Percentiles rank a stretch among this genome's conserved stretches.
These are phyloP conservation scores for Callyntrura sp. DNA, from an alignment of 2,888 invertebrate species.

Conservation along the genomic window DNA sequence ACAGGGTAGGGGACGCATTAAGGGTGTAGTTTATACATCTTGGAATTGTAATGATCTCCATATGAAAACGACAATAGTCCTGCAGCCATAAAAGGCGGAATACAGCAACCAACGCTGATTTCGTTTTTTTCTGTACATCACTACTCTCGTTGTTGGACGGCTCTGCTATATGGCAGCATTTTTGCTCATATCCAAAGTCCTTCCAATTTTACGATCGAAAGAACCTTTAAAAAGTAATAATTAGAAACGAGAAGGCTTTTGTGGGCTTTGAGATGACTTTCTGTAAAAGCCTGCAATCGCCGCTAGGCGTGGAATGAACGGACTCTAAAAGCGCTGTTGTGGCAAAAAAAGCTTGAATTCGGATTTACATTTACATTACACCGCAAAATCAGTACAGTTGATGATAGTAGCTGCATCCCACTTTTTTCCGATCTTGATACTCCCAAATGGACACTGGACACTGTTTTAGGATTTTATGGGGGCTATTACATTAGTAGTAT, in stretches of 20 bases:
- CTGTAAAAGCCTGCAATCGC: too few relatives aligned
- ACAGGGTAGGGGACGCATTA: too few relatives aligned
- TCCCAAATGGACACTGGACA: too few relatives aligned
- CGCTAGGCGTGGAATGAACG: too few relatives aligned
- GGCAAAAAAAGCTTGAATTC: too few relatives aligned
- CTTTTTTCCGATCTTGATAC: too few relatives aligned
- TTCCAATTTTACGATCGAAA: neutral
- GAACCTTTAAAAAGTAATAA: neutral
- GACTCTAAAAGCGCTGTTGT: too few relatives aligned
- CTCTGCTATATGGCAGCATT: neutral
- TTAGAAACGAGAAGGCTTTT: neutral
- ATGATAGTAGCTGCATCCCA: too few relatives aligned
- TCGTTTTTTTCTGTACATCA: neutral
- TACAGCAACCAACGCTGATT: neutral
- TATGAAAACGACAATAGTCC: slow-evolving; percentile 3
- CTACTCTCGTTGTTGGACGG: neutral
- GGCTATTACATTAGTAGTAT: too few relatives aligned
- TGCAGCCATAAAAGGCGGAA: slow-evolving; percentile 20
- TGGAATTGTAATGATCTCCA: neutral
- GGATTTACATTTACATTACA: too few relatives aligned
- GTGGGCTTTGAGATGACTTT: neutral
- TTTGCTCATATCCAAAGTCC: neutral
- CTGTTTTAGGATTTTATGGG: too few relatives aligned
- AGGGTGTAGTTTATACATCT: neutral
- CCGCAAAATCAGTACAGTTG: too few relatives aligned